Evolutionary conservation across 1,140 invertebrate species (phyloP).

Genomic region (Drosophila quadrilineata): DNA sequence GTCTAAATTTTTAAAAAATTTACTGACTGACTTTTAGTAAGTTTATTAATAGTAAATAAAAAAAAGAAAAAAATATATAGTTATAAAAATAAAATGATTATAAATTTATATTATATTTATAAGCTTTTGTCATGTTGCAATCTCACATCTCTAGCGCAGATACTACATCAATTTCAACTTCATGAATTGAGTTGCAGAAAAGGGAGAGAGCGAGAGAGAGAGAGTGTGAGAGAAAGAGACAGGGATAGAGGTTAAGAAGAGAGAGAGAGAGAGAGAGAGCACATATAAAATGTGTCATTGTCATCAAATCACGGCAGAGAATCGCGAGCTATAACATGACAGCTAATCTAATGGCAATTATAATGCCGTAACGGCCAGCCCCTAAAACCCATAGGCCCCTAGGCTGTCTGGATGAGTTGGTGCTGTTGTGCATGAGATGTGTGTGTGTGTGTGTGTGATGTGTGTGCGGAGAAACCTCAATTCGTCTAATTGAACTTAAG

Average conservation of each 20-base stretch:
- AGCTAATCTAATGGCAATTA: slow-evolving; percentile 80
- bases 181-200: too few relatives aligned
- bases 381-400: slow-evolving; percentile 2
- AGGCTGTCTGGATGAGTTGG: slow-evolving; percentile 11
- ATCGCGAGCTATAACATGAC: slow-evolving; percentile 58
- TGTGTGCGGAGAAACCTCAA: slow-evolving; percentile 57
- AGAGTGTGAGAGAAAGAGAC: too few relatives aligned
- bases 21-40: too few relatives aligned
- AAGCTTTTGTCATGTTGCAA: neutral
- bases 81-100: too few relatives aligned
- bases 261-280: neutral
- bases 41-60: too few relatives aligned
- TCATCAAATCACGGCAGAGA: slow-evolving; percentile 49
- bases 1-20: too few relatives aligned
- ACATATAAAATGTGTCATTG: slow-evolving; percentile 49
- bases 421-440: slow-evolving; percentile 22
- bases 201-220: too few relatives aligned
- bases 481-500: slow-evolving; percentile 77
- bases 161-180: neutral
- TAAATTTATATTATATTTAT: too few relatives aligned
- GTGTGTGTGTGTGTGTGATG: too few relatives aligned
- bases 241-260: too few relatives aligned
- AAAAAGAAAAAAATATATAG: too few relatives aligned
- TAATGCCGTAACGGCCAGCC: slow-evolving; percentile 52
- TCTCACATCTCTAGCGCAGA: neutral